Conservation (phyloP, 2,113 vertebrate species). For the Chaetodon auriga region DNA sequence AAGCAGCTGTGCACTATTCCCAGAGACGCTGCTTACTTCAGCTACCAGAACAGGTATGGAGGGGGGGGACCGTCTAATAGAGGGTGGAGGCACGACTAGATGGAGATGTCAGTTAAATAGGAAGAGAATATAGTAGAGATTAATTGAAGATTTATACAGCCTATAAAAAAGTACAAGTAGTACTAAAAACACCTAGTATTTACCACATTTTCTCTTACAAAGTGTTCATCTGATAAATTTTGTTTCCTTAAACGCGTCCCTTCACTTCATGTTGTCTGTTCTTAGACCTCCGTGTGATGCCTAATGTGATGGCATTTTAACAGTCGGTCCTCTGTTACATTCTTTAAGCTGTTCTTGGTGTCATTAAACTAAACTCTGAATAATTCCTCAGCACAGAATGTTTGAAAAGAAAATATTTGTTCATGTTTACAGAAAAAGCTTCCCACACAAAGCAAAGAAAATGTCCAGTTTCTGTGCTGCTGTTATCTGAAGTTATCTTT, state of each 20-base stretch:
- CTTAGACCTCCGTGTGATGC: conserved; percentile 44
- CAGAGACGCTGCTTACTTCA: conserved; percentile 97
- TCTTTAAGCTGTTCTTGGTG: background rate
- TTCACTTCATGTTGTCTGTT: conserved; percentile 52
- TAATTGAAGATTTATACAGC: background rate
- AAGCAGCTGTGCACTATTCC: conserved; percentile 99
- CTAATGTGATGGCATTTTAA: conserved; percentile 76
- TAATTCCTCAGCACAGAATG: background rate
- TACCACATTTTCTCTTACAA: background rate
- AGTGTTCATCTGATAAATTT: conserved; percentile 25
- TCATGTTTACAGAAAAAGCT: background rate
- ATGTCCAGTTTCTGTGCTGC: background rate
- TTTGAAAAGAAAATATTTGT: background rate
- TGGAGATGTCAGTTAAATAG: background rate
- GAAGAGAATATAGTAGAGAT: conserved; percentile 1
- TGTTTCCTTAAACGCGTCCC: conserved; percentile 48
- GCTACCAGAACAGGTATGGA: conserved; percentile 98
- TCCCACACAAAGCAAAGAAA: background rate
- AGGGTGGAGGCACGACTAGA: background rate
- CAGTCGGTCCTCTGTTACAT: conserved; percentile 59
- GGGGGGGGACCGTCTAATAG: background rate
- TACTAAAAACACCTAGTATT: background rate
- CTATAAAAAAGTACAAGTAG: background rate
- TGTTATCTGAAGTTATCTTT: background rate
- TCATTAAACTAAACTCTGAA: conserved; percentile 6